These are phyloP conservation scores for Rhynchomys soricoides DNA, from an alignment of 2,113 vertebrate species.

Conservation along the genomic window DNA sequence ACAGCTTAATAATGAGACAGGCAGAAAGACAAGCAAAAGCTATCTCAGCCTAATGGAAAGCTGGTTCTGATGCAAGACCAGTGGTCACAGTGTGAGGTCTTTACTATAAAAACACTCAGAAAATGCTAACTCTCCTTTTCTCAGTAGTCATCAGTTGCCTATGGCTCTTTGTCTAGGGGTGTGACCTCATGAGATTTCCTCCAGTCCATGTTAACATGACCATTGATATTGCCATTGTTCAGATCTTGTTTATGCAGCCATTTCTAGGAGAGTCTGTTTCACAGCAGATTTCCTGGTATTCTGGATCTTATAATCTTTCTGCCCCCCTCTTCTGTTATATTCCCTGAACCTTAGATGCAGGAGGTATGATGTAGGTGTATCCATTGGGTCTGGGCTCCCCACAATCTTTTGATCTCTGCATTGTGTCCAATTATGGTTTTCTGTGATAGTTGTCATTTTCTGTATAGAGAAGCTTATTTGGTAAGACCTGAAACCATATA, in stretches of 20 bases:
- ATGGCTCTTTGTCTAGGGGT: background rate
- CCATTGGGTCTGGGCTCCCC: background rate
- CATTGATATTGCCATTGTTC: background rate
- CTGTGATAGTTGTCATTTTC: background rate
- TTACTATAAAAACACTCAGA: slow-evolving; percentile 34
- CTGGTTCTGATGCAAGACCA: slow-evolving; percentile 54
- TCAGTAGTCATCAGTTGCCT: background rate
- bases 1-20: background rate
- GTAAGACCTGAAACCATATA: background rate
- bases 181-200: background rate
- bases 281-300: background rate
- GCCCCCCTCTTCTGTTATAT: background rate
- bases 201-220: background rate
- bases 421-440: background rate
- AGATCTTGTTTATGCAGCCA: background rate
- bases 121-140: background rate
- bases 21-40: background rate
- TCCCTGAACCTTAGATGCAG: background rate
- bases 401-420: background rate
- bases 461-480: background rate
- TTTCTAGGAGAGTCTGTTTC: background rate
- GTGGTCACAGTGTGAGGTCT: background rate
- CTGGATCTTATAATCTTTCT: background rate
- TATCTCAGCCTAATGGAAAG: background rate
- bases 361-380: background rate